phyloP scores from a whole-genome alignment of 1,140 invertebrate species.

The Heliconius congener region DNA sequence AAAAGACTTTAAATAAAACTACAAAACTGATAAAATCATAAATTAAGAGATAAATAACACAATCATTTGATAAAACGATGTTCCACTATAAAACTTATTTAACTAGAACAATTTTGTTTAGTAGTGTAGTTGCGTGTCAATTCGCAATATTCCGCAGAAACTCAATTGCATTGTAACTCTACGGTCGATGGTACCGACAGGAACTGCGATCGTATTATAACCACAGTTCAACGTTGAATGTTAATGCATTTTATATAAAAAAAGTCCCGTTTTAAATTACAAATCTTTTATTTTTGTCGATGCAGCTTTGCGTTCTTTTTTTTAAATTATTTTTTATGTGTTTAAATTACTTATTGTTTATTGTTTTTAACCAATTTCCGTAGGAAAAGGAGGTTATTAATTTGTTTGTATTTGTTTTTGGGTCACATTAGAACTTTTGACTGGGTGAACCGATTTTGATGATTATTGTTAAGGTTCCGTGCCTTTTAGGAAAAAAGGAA shows the following conservation, averaged over 20 bases:
- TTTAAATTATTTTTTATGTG: too few species aligned
- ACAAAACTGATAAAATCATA: background rate
- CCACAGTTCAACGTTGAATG: background rate
- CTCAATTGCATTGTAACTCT: constrained; percentile 10
- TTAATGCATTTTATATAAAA: constrained; percentile 5
- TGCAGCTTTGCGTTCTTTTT: too few species aligned
- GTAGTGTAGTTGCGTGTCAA: background rate
- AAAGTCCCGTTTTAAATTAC: background rate
- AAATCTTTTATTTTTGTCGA: background rate
- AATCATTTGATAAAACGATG: constrained; percentile 11
- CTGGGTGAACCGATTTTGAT: too few species aligned
- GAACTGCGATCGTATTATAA: constrained; percentile 1
- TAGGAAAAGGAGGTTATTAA: too few species aligned
- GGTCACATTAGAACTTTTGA: too few species aligned
- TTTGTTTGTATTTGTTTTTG: too few species aligned
- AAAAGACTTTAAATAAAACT: background rate
- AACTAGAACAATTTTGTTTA: constrained; percentile 5
- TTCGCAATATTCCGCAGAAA: constrained; percentile 10
- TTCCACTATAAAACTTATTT: constrained; percentile 6
- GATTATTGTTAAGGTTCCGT: too few species aligned
- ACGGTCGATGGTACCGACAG: constrained; percentile 11
- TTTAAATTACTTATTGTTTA: too few species aligned
- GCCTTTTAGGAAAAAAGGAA: too few species aligned
- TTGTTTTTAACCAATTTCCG: too few species aligned
- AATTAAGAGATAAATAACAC: background rate